Evolutionary conservation across 23 tunicate genomes (phyloP), one percentile per base, ranked within the genome.

Genomic region (Corella eumyota): DNA sequence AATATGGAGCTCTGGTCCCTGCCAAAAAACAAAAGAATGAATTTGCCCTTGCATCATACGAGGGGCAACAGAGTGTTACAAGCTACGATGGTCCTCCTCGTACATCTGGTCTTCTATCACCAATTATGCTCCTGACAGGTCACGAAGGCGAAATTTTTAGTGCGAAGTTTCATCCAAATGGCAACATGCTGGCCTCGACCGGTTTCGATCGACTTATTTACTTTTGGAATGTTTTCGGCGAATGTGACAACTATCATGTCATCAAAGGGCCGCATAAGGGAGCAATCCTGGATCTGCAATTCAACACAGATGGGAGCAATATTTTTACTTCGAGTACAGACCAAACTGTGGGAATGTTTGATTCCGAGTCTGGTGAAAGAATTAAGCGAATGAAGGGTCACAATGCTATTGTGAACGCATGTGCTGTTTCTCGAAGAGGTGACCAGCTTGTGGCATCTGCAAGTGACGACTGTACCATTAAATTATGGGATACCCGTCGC

Each of bases 331-430:
- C 91, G 1, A 80, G 91, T 46, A 73, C 84, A 25, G 97, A 90
- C 60, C 80, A 90, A 70, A 90, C 97, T 26, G 84, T 90, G 29
- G 97, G 97, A 23, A 65, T 90, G 75, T 90, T 90, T 59, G 97
- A 90, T 52, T 37, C 64, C 36, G 91, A 90, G 30, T 75, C 97
- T 22, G 97, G 97, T 2, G 77, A 87, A 44, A 69, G 83, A 50
- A 61, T 90, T 0, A 90, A 90, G 59, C 65, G 92, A 59, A 90
- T 90, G 97, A 90, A 90, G 64, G 97, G 97, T 1, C 97, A 90
- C 67, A 77, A 90, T 58, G 68, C 71, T n/a, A 80, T 90, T 50
- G 97, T 90, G 0, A 90, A 90, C 38, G 63, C 92, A 0, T 75
- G 83, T 50, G 32, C 79, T 24, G 55, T 76, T 21, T 26, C 92